Evolutionary conservation across 2,797 vertebrate species (phyloP).

Genomic region (Eulemur coronatus): DNA sequence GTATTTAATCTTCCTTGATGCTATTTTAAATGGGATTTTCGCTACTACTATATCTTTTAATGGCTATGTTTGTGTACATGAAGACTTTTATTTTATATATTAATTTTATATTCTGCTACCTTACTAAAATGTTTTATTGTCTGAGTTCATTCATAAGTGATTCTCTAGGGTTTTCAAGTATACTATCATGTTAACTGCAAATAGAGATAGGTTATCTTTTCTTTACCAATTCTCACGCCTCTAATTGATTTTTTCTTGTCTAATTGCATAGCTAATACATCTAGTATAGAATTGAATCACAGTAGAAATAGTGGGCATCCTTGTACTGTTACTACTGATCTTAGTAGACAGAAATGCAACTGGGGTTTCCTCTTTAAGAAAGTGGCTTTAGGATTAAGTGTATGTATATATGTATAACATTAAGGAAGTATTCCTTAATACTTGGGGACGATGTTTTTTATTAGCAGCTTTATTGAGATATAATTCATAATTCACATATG

Average conservation of each 20-base stretch:
- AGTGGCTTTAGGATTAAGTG: not conserved
- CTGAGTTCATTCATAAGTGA: not conserved
- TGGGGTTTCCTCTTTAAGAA: not conserved
- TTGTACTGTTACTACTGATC: not conserved
- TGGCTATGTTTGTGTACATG: not conserved
- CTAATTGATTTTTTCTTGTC: not conserved
- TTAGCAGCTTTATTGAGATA: not conserved
- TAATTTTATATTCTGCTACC: not conserved
- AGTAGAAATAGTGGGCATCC: not conserved
- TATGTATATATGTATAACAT: not conserved
- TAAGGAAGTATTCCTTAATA: not conserved
- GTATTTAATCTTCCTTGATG: not conserved
- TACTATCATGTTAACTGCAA: not conserved
- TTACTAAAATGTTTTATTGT: not conserved
- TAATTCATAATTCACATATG: not conserved
- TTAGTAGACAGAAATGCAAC: not conserved
- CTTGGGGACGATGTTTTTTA: not conserved
- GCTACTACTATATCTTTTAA: not conserved
- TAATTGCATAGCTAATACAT: not conserved
- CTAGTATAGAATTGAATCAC: not conserved
- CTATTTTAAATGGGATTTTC: not conserved
- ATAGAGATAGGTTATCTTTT: not conserved
- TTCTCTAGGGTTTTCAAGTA: not conserved
- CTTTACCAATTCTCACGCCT: not conserved
- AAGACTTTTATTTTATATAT: not conserved